Conservation (phyloP, 2,113 vertebrate genomes). For the Lota lota region DNA sequence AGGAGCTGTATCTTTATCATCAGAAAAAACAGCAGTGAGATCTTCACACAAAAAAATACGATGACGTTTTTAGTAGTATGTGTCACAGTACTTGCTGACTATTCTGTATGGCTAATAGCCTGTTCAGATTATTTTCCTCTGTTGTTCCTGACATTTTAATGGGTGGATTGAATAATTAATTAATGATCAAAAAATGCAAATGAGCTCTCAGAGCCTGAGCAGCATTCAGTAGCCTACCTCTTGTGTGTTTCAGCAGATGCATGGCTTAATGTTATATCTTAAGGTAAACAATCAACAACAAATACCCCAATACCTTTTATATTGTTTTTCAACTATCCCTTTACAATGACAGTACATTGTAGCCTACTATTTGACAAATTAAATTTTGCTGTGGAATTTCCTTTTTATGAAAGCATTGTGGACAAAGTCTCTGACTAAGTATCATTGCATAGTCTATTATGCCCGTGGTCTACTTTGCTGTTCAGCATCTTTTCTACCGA, state of each 20-base stretch:
- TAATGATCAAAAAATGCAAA: constrained; percentile 77
- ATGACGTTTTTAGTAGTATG: constrained; percentile 8
- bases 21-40: constrained; percentile 1
- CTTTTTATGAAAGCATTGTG: no score
- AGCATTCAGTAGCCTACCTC: constrained; percentile 37
- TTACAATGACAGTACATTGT: background rate
- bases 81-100: constrained; percentile 23
- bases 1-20: constrained; percentile 8
- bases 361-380: background rate
- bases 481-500: constrained; percentile 64
- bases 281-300: constrained; percentile 12
- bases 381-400: no score
- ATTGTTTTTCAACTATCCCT: background rate
- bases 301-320: constrained; percentile 3
- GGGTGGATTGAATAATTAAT: constrained; percentile 72
- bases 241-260: constrained; percentile 19
- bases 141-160: constrained; percentile 58
- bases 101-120: constrained; percentile 46
- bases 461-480: constrained; percentile 56
- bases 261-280: constrained; percentile 18
- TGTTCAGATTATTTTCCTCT: constrained; percentile 45
- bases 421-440: constrained; percentile 9
- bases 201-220: constrained; percentile 51
- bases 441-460: constrained; percentile 63
- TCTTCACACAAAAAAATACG: constrained; percentile 8